phyloP scores from a whole-genome alignment of 1,140 invertebrate genomes.

The Heliconius himera region DNA sequence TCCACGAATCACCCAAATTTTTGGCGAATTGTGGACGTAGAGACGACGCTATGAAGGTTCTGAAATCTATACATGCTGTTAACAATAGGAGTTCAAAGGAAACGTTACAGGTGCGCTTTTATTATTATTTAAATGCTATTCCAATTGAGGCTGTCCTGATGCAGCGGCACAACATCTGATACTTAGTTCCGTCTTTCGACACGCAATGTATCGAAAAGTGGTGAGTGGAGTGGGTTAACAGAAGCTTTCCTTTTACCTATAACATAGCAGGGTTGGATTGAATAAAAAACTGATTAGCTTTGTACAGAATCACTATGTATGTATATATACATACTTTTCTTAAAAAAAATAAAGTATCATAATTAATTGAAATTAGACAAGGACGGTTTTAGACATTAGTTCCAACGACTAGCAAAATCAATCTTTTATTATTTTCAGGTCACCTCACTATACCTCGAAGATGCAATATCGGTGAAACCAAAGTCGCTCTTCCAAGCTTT shows the following conservation, averaged over 20 bases:
- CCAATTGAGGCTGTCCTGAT: no score
- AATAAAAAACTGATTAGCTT: no score
- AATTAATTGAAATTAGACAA: no score
- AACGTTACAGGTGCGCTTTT: conserved; percentile 53
- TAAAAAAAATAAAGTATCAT: neutral
- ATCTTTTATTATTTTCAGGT: conserved; percentile 45
- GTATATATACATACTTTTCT: neutral
- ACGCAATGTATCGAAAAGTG: no score
- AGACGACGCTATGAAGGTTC: conserved; percentile 82
- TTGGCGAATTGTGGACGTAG: conserved; percentile 82
- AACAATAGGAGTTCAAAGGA: conserved; percentile 65
- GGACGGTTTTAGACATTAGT: no score
- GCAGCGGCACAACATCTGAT: no score
- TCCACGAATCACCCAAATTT: conserved; percentile 89
- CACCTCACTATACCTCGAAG: conserved; percentile 48
- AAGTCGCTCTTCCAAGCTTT: conserved; percentile 50
- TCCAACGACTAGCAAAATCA: neutral
- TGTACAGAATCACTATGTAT: no score
- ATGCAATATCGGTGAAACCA: conserved; percentile 44
- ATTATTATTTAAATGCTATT: no score
- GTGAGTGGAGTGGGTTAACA: no score
- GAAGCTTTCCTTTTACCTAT: no score
- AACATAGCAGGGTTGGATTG: no score
- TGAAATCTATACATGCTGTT: conserved; percentile 81
- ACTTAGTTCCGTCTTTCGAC: no score